phyloP scores from a whole-genome alignment of 2,888 invertebrate species.

The Morinoia aosen region DNA sequence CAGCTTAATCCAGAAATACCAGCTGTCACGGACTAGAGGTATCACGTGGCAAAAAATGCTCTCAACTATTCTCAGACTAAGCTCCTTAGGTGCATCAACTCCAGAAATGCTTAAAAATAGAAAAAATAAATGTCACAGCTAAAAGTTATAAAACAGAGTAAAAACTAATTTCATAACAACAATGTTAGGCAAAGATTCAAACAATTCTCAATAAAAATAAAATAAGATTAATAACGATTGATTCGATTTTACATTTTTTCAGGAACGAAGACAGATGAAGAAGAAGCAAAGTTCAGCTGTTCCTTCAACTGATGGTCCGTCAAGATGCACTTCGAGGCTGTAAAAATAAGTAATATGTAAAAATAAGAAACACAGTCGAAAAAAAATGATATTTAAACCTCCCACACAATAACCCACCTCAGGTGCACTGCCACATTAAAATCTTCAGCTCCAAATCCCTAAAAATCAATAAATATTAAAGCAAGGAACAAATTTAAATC shows the following conservation, averaged over 20 bases:
- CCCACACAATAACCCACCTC: too few relatives aligned
- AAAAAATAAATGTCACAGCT: neutral
- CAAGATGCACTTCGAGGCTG: neutral
- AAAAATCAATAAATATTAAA: too few relatives aligned
- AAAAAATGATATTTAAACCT: too few relatives aligned
- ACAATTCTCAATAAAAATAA: neutral
- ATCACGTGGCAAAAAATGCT: neutral
- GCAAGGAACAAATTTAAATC: too few relatives aligned
- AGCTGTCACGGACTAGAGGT: neutral
- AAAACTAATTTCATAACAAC: neutral
- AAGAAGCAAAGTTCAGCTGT: neutral
- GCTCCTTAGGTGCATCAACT: neutral
- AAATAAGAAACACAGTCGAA: neutral
- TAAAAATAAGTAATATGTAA: neutral
- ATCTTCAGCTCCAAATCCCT: too few relatives aligned
- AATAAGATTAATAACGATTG: neutral
- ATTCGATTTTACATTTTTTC: neutral
- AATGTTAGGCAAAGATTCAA: neutral
- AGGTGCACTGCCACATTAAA: too few relatives aligned
- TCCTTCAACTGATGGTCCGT: constrained; percentile 1
- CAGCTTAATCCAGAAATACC: neutral
- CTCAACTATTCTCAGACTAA: neutral
- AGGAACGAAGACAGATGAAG: neutral
- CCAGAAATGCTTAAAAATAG: neutral
- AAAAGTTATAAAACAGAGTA: neutral